A percentile compares a stretch with the other conserved stretches of the same genome.
Evolutionary conservation across 2,797 vertebrate species (phyloP).

Genomic region (Chelmon rostratus): DNA sequence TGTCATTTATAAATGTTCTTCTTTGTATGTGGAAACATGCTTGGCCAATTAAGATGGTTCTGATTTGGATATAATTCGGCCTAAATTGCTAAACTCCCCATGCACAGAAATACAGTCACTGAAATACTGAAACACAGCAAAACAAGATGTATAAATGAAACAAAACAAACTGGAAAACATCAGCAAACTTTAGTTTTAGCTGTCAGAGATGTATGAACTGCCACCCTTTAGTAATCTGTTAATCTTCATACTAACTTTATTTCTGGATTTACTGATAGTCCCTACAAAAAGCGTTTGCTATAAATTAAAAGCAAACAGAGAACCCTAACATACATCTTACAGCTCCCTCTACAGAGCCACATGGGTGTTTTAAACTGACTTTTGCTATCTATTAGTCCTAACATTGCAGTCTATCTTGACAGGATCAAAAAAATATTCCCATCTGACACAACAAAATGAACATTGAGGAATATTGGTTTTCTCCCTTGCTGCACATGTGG

Average conservation of each 20-base stretch:
- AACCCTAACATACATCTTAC: background rate
- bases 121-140: background rate
- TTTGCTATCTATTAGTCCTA: conserved; percentile 27
- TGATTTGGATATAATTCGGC: background rate
- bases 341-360: background rate
- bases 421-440: conserved; percentile 28
- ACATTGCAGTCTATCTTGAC: conserved; percentile 18
- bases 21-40: background rate
- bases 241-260: background rate
- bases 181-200: background rate
- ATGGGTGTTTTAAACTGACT: conserved; percentile 10
- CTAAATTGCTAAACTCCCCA: background rate
- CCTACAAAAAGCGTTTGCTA: background rate
- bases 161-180: background rate
- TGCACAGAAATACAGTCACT: background rate
- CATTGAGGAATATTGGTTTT: conserved; percentile 56
- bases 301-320: conserved; percentile 2
- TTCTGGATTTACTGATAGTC: background rate
- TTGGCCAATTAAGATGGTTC: too few relatives aligned
- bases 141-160: background rate
- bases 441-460: conserved; percentile 47
- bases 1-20: too few relatives aligned
- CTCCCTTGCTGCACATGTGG: conserved; percentile 79
- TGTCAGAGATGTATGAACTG: background rate
- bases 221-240: background rate